A percentile compares a stretch with the other conserved stretches of the same genome.
These are phyloP conservation scores for Mesitornis unicolor DNA, from an alignment of 2,113 vertebrate species.

Conservation along the genomic window DNA sequence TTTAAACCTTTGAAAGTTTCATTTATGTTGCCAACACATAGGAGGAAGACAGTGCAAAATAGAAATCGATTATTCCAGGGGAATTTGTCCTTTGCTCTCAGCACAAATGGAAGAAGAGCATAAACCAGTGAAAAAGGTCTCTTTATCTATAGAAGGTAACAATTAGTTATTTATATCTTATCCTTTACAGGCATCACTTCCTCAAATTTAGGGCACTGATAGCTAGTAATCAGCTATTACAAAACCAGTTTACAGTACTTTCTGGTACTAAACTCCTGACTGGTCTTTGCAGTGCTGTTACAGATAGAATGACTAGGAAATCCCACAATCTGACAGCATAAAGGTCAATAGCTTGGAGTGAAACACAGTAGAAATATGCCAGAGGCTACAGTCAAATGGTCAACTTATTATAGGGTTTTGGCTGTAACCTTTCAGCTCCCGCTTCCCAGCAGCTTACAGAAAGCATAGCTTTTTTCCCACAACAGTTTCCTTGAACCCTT, in stretches of 20 bases:
- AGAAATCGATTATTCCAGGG: neutral
- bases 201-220: neutral
- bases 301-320: neutral
- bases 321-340: neutral
- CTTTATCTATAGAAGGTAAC: neutral
- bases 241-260: neutral
- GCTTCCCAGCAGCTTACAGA: neutral
- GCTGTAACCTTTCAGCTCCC: neutral
- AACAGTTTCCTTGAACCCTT: neutral
- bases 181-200: neutral
- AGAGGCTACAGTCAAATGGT: neutral
- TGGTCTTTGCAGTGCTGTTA: neutral
- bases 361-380: neutral
- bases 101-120: neutral
- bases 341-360: conserved; percentile 11
- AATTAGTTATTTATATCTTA: neutral
- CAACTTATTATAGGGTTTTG: neutral
- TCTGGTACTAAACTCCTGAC: neutral
- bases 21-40: neutral
- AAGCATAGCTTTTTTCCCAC: neutral
- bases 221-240: neutral
- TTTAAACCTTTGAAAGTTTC: neutral
- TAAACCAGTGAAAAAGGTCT: neutral
- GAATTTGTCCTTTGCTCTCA: neutral
- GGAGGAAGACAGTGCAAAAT: neutral